Conservation (phyloP, 2,113 vertebrate species). For the Corythornis madagascariensis region DNA sequence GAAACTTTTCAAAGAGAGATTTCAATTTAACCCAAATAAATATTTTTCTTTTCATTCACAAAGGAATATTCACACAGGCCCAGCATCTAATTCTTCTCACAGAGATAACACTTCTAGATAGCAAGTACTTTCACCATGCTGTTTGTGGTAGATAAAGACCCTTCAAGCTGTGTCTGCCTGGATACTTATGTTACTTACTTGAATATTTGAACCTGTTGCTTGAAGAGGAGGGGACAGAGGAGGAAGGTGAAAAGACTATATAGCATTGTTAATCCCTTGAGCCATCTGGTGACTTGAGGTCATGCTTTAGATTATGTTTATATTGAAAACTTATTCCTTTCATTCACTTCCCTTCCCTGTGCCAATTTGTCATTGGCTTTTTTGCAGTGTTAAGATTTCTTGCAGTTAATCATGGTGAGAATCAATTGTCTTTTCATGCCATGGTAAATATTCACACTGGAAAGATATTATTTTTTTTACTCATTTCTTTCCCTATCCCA, state of each 20-base stretch:
- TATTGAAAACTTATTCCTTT: constrained; percentile 60
- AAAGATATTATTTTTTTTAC: constrained; percentile 19
- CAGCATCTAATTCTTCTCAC: background rate
- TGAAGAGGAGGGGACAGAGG: background rate
- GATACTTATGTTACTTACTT: background rate
- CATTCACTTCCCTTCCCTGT: constrained; percentile 4
- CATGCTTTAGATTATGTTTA: constrained; percentile 26
- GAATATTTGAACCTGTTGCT: constrained; percentile 55
- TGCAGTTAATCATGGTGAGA: background rate
- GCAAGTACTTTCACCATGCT: background rate
- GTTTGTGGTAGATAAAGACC: background rate
- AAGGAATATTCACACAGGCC: background rate
- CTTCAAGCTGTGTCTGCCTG: background rate
- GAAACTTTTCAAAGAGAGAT: background rate
- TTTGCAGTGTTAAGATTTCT: constrained; percentile 21
- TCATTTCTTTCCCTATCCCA: background rate
- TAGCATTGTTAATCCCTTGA: constrained; percentile 58
- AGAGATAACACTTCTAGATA: background rate
- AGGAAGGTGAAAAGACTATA: constrained; percentile 50
- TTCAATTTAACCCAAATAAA: background rate
- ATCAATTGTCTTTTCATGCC: constrained; percentile 20
- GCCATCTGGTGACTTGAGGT: constrained; percentile 62
- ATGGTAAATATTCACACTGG: background rate
- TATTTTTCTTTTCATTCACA: background rate
- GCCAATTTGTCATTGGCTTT: constrained; percentile 40